Evolutionary conservation across 2,113 vertebrate species (phyloP), one percentile per base, ranked within the genome.

Genomic region (Antennarius striatus): DNA sequence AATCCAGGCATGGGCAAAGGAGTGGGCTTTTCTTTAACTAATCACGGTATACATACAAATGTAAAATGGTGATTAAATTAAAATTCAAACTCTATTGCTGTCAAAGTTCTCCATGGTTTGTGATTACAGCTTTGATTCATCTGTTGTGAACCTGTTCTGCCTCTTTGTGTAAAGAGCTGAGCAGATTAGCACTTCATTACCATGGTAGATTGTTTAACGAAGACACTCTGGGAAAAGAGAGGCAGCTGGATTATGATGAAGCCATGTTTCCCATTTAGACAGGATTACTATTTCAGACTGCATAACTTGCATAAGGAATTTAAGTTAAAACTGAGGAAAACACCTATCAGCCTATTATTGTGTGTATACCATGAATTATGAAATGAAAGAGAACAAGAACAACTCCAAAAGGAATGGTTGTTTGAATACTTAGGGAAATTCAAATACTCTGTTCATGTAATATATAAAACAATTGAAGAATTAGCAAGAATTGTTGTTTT

Each of bases 151-250:
- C 85, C 80, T 87, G 80, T 32, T 78, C 77, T 77, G 80, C 72
- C 77, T 82, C 76, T 86, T 85, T 89, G 87, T 90, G 85, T 81
- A 77, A 89, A 86, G 80, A 84, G 77, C 78, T 77, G 81, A 83
- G 81, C 79, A 86, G 85, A 91, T 87, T 85, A 90, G 81, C 82
- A 81, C 79, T 87, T 86, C 80, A 91, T 90, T 91, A 88, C 74
- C 80, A 74, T 60, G 77, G 48, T 75, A 86, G 86, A 90, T 86
- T 88, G 84, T 88, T 88, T 84, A 88, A 90, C 73, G 73, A 68
- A 86, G 79, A 86, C 86, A 86, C 86, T 80, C 56, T 56, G 80
- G 84, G 80, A 88, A 84, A 59, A 58, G 77, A 83, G 78, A 86
- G 79, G 79, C 84, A 86, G 81, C 81, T 88, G 85, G 88, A 91